Percentiles rank a stretch among this genome's conserved stretches.
Evolutionary conservation across 64 coral and sea anemone genomes (phyloP).

Genomic region (Anthopleura sola): DNA sequence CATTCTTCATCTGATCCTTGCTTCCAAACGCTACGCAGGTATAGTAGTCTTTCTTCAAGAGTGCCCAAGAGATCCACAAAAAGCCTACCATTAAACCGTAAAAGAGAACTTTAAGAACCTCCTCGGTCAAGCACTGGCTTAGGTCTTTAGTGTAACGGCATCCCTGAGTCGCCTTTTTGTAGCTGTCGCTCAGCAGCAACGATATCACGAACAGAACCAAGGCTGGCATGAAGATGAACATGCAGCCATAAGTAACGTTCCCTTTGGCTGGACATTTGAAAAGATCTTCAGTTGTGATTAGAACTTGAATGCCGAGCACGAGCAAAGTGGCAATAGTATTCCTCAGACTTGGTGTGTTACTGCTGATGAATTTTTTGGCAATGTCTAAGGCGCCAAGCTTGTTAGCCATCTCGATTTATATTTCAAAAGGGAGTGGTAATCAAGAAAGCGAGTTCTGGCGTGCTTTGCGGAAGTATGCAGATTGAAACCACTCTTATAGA

Average conservation of each 20-base stretch:
- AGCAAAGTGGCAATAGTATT: background rate
- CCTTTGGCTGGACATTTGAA: background rate
- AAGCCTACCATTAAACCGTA: background rate
- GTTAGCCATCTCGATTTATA: background rate
- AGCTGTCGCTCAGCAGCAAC: background rate
- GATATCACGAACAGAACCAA: background rate
- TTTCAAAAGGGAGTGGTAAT: background rate
- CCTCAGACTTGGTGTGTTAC: background rate
- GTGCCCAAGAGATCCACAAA: background rate
- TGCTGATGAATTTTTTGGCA: background rate
- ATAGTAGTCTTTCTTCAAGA: background rate
- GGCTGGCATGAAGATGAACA: background rate
- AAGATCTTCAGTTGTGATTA: background rate
- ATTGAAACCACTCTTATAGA: no score
- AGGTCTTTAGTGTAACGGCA: background rate
- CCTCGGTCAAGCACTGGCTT: background rate
- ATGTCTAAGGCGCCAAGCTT: background rate
- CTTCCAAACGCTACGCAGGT: background rate
- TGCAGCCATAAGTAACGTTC: background rate
- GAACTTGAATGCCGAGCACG: background rate
- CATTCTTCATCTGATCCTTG: background rate
- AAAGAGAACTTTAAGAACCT: background rate
- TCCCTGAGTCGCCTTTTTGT: background rate
- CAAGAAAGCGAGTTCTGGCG: background rate
- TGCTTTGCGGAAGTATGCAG: no score